Percentiles rank a stretch among this genome's conserved stretches.
Conservation (phyloP, 2,888 invertebrate genomes). For the Steinernema hermaphroditum region DNA sequence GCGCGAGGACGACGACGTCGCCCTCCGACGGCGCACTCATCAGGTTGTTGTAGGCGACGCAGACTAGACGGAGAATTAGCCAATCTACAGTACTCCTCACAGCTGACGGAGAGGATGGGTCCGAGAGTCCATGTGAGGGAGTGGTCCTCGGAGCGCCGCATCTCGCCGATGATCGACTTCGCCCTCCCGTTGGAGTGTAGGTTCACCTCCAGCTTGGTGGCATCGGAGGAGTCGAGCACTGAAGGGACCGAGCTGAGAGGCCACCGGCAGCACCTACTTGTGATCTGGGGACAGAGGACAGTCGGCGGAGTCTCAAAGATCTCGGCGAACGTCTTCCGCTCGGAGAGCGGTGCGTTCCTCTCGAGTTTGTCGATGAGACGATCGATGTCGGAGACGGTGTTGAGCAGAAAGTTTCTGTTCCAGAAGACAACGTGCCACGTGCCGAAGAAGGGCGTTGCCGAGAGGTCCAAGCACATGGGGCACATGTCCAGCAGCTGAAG, state of each 20-base stretch:
- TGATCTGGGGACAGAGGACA: slow-evolving; percentile 39
- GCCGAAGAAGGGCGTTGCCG: slow-evolving; percentile 33
- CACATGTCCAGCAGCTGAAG: slow-evolving; percentile 18
- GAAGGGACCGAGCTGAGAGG: too few species aligned
- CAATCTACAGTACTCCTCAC: slow-evolving; percentile 7
- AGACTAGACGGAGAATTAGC: slow-evolving; percentile 26
- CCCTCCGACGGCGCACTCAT: slow-evolving; percentile 24
- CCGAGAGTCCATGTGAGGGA: slow-evolving; percentile 40
- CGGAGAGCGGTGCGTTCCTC: slow-evolving; percentile 34
- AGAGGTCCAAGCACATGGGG: not conserved
- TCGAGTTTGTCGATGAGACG: slow-evolving; percentile 39
- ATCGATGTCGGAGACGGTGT: slow-evolving; percentile 40
- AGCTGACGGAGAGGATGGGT: slow-evolving; percentile 33
- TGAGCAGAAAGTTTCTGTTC: slow-evolving; percentile 40
- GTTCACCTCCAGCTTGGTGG: slow-evolving; percentile 39
- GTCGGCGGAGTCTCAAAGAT: slow-evolving; percentile 39
- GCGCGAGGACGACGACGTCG: slow-evolving; percentile 43
- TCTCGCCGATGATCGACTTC: slow-evolving; percentile 44
- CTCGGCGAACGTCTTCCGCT: slow-evolving; percentile 35
- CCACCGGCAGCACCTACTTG: slow-evolving; percentile 38
- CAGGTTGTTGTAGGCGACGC: slow-evolving; percentile 33
- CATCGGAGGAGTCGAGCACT: slow-evolving; percentile 37
- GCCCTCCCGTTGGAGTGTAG: slow-evolving; percentile 24
- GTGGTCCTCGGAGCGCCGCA: slow-evolving; percentile 34
- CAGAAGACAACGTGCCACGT: slow-evolving; percentile 45